phyloP scores from a whole-genome alignment of 2,888 invertebrate genomes.

The Cantharis lateralis region DNA sequence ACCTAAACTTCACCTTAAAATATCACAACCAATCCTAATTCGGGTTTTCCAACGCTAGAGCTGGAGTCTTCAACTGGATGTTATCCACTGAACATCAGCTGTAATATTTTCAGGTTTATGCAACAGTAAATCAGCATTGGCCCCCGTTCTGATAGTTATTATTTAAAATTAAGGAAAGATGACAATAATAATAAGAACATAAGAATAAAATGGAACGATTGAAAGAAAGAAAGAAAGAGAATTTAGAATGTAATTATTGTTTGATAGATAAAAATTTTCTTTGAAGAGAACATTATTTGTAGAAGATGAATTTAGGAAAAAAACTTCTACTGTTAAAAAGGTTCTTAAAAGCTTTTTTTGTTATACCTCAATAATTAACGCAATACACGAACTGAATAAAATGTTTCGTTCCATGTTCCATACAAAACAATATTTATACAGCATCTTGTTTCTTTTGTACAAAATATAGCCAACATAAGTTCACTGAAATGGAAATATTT shows the following conservation, averaged over 20 bases:
- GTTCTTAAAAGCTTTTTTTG: constrained; percentile 2
- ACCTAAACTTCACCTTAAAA: too few species aligned
- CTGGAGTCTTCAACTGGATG: too few species aligned
- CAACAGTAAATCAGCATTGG: too few species aligned
- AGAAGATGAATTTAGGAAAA: background rate
- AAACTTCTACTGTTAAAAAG: background rate
- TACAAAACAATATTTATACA: constrained; percentile 25
- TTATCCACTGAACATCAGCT: too few species aligned
- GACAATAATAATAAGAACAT: background rate
- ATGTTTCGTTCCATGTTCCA: background rate
- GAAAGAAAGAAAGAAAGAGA: background rate
- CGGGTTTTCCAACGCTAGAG: too few species aligned
- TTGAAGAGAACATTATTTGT: background rate
- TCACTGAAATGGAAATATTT: constrained; percentile 31
- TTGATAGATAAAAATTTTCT: background rate
- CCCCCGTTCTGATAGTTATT: too few species aligned
- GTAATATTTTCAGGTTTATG: too few species aligned
- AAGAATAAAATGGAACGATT: background rate
- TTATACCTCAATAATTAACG: constrained; percentile 3
- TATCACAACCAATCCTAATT: too few species aligned
- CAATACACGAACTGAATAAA: background rate
- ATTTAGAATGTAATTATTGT: background rate
- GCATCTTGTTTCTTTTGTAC: constrained; percentile 18
- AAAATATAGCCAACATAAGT: constrained; percentile 28
- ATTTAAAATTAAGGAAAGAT: background rate